Evolutionary conservation across 2,888 invertebrate genomes (phyloP), one percentile per base, ranked within the genome.

Genomic region (Sarcophaga rosellei): DNA sequence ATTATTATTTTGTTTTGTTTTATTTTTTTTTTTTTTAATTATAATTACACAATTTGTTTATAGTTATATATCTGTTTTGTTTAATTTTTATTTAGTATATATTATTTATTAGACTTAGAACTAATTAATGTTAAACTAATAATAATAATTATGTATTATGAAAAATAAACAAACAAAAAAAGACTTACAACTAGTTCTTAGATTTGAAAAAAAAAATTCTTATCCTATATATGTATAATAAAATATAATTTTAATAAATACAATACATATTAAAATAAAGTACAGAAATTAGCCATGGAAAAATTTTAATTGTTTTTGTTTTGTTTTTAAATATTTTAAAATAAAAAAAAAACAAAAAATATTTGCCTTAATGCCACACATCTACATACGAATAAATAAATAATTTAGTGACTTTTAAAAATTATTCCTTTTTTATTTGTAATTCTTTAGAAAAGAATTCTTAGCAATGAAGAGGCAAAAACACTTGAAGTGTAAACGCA

Each of bases 1-100:
- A 53, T 53, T 53, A 53, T 53, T 53, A 53, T 12, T 15, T 53
- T 88, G 86, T 85, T 86, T 70, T n/a, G n/a, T n/a, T n/a, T n/a
- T n/a, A n/a, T 89, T 35, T 65, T 73, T 73, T 21, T 88, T 89
- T 89, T 85, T 85, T 89, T 84, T 77, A 87, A 72, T 76, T 68
- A 70, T 75, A 85, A 57, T 84, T 83, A 85, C 61, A 74, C 1
- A 23, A 45, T 47, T 59, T 78, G 75, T 77, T 75, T 66, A 61
- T 35, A 35, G 8, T 35, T 35, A 35, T 35, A 10, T 35, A 35
- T 35, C 35, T 35, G 35, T 35, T 35, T 35, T 35, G 35, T 35
- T 35, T 35, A 35, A 35, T 35, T 35, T 79, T 81, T 63, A 74
- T 66, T 74, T 59, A 84, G 68, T 76, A 72, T 80, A 70, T 35